Percentiles rank a stretch among this genome's conserved stretches.
Conservation (phyloP, 2,113 vertebrate genomes). For the Barnardius zonarius region DNA sequence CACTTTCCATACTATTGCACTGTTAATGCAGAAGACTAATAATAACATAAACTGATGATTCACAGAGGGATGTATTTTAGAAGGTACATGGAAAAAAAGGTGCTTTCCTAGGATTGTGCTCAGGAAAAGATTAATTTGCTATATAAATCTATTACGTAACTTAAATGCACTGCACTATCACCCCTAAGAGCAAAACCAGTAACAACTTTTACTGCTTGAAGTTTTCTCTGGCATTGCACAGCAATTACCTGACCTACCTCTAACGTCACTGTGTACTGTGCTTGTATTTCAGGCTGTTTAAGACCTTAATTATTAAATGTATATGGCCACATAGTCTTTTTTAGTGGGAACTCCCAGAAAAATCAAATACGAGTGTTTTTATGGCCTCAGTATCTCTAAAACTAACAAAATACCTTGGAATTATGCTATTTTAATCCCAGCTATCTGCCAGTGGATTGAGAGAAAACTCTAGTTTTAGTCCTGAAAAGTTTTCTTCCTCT, state of each 20-base stretch:
- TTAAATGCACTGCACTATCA: background rate
- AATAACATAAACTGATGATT: background rate
- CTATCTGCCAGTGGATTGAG: background rate
- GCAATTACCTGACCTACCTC: conserved; percentile 29
- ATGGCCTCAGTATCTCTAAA: background rate
- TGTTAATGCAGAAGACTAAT: background rate
- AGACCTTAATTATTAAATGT: background rate
- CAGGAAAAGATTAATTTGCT: conserved; percentile 2
- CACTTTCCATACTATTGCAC: background rate
- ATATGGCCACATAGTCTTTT: background rate
- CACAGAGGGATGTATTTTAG: background rate
- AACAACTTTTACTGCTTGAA: background rate
- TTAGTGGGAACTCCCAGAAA: background rate
- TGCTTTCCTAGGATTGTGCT: background rate
- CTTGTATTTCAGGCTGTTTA: background rate
- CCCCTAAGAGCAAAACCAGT: background rate
- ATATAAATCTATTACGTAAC: background rate
- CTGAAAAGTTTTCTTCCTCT: conserved; percentile 48
- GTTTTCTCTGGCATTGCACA: background rate
- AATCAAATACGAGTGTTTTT: background rate
- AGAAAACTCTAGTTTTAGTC: conserved; percentile 26
- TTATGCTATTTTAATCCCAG: conserved; percentile 18
- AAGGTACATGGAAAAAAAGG: background rate
- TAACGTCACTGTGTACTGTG: background rate
- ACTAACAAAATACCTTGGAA: background rate